These are phyloP conservation scores for Prionace glauca DNA, from an alignment of 2,797 vertebrate species.

Conservation along the genomic window DNA sequence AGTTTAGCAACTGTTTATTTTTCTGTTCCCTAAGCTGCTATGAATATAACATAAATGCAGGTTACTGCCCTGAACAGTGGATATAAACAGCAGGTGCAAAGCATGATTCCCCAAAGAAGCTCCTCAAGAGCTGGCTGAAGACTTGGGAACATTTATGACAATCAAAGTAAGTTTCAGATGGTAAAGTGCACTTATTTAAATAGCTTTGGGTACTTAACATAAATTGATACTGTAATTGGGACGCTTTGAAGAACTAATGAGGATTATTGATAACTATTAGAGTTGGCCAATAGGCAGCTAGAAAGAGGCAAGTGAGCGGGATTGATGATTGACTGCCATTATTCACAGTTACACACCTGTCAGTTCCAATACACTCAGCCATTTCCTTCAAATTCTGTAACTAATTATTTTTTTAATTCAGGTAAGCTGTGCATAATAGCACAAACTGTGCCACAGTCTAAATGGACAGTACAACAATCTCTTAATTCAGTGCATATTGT, in stretches of 20 bases:
- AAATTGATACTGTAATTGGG: slow-evolving; percentile 11
- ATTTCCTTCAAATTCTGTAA: slow-evolving; percentile 18
- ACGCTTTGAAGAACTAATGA: slow-evolving; percentile 7
- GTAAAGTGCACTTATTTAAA: not conserved
- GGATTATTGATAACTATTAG: slow-evolving; percentile 24
- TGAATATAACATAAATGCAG: not conserved
- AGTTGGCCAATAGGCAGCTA: not conserved
- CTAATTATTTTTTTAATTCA: slow-evolving; percentile 7
- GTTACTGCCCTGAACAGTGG: not conserved
- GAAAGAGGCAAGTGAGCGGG: not conserved
- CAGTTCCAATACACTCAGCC: slow-evolving; percentile 28
- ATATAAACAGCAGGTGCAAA: not conserved
- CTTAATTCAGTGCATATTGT: not conserved
- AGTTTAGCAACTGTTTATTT: not conserved
- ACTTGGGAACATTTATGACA: not conserved
- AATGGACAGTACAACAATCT: not conserved
- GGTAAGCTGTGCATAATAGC: not conserved
- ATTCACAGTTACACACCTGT: slow-evolving; percentile 31
- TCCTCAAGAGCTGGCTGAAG: not conserved
- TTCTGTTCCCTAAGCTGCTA: too few relatives aligned
- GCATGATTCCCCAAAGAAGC: not conserved
- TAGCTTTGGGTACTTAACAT: not conserved
- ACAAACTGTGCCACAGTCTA: not conserved
- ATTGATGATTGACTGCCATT: slow-evolving; percentile 25
- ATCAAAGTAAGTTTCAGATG: slow-evolving; percentile 29